Percentiles rank a stretch among this genome's conserved stretches.
phyloP scores from a whole-genome alignment of 1,140 invertebrate genomes.

The Brachionus plicatilis region DNA sequence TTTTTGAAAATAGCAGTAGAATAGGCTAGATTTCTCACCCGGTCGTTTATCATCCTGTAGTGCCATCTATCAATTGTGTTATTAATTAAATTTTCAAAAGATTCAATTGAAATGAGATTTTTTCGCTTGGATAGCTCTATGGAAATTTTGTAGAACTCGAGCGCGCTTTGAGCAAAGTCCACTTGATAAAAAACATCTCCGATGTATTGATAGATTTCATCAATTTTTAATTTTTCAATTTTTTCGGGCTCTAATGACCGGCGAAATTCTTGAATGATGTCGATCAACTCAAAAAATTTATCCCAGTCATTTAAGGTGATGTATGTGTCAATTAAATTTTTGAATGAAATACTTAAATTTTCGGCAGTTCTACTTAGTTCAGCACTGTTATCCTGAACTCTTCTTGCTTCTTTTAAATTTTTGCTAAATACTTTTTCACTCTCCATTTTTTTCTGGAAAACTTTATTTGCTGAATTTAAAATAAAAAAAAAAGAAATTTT shows the following conservation, averaged over 20 bases:
- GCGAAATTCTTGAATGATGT: neutral
- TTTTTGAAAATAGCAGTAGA: conserved; percentile 17
- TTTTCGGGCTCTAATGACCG: neutral
- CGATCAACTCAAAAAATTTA: conserved; percentile 11
- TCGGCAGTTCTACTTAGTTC: neutral
- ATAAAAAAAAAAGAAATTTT: neutral
- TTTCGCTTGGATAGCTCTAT: neutral
- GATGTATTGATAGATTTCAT: conserved; percentile 6
- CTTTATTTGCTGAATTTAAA: neutral
- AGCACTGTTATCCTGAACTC: neutral
- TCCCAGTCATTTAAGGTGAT: neutral
- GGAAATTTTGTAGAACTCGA: neutral
- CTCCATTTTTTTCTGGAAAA: neutral
- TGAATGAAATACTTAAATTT: neutral
- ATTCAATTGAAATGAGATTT: neutral
- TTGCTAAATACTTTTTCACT: neutral
- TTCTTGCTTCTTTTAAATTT: neutral
- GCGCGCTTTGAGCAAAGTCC: neutral
- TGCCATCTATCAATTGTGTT: conserved; percentile 21
- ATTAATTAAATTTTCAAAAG: conserved; percentile 33
- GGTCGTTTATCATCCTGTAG: conserved; percentile 32
- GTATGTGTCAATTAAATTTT: neutral
- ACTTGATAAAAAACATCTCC: conserved; percentile 18
- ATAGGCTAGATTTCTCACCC: conserved; percentile 9
- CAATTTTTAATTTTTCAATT: neutral